These are phyloP conservation scores for Clarias macrocephalus DNA, from an alignment of 2,113 vertebrate species.

Conservation along the genomic window DNA sequence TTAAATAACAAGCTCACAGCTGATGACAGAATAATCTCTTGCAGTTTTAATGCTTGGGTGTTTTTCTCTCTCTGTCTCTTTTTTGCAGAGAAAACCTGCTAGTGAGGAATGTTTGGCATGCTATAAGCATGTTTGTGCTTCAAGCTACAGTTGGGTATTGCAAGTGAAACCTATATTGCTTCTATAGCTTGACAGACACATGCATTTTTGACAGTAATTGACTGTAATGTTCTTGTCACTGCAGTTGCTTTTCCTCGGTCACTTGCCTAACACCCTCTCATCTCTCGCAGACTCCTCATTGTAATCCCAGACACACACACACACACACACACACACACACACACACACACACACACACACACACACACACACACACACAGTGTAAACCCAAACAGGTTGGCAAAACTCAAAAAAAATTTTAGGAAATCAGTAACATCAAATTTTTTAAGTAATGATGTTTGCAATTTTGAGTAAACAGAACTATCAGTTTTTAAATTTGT, in stretches of 20 bases:
- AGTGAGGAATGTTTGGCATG: slow-evolving; percentile 60
- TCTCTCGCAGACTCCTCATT: slow-evolving; percentile 25
- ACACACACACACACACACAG: no score
- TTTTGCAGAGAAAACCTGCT: slow-evolving; percentile 27
- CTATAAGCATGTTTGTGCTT: slow-evolving; percentile 62
- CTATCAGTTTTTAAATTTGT: no score
- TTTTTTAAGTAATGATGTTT: no score
- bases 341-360: slow-evolving; percentile 6
- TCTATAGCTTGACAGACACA: slow-evolving; percentile 46
- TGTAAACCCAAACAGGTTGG: no score
- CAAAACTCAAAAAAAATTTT: no score
- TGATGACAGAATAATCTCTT: slow-evolving; percentile 47
- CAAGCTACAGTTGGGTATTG: slow-evolving; percentile 44
- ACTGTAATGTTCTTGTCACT: slow-evolving; percentile 65
- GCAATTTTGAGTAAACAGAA: no score
- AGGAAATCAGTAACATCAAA: no score
- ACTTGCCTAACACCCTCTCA: neutral
- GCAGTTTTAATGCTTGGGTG: slow-evolving; percentile 30
- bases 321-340: slow-evolving; percentile 4
- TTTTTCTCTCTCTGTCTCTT: neutral
- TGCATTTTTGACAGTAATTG: slow-evolving; percentile 52
- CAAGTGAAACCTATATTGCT: slow-evolving; percentile 60
- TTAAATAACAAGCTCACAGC: slow-evolving; percentile 18
- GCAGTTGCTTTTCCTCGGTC: slow-evolving; percentile 29
- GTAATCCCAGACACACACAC: neutral